Evolutionary conservation across 92 coral and sea anemone species (phyloP).

Genomic region (Epizoanthus scotinus): DNA sequence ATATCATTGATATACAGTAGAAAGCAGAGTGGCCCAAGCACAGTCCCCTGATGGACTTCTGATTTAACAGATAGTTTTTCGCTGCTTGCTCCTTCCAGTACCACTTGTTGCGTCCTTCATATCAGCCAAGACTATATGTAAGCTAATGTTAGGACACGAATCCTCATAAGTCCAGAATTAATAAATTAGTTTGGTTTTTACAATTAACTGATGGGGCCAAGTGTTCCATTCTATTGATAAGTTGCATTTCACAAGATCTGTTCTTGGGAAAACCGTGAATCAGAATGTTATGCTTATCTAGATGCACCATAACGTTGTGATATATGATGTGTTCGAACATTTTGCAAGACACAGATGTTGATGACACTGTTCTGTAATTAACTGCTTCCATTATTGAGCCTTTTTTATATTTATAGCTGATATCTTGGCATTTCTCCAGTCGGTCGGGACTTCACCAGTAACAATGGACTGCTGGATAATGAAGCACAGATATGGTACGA

Average conservation of each 20-base stretch:
- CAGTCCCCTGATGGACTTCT: conserved; percentile 50
- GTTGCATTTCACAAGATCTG: conserved; percentile 28
- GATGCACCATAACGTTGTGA: conserved; percentile 39
- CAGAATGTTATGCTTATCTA: conserved; percentile 30
- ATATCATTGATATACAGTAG: no score
- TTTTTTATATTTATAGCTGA: conserved; percentile 36
- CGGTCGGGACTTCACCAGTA: conserved; percentile 31
- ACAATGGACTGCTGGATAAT: conserved; percentile 41
- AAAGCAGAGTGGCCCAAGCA: background rate
- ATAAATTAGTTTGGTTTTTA: conserved; percentile 24
- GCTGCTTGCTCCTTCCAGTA: conserved; percentile 12
- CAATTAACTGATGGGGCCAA: background rate
- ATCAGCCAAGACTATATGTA: conserved; percentile 20
- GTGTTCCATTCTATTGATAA: conserved; percentile 29
- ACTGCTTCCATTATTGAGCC: conserved; percentile 31
- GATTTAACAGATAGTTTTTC: conserved; percentile 25
- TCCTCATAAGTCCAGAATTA: conserved; percentile 37
- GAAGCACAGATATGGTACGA: conserved; percentile 31
- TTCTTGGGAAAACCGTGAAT: conserved; percentile 14
- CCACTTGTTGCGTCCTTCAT: conserved; percentile 41
- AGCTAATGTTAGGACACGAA: conserved; percentile 17
- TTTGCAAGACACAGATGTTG: conserved; percentile 46
- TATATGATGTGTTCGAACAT: conserved; percentile 41
- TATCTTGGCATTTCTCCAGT: conserved; percentile 44
- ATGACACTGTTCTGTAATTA: conserved; percentile 40